Conservation (phyloP, 1,140 invertebrate species). For the Drosophila obscura region DNA sequence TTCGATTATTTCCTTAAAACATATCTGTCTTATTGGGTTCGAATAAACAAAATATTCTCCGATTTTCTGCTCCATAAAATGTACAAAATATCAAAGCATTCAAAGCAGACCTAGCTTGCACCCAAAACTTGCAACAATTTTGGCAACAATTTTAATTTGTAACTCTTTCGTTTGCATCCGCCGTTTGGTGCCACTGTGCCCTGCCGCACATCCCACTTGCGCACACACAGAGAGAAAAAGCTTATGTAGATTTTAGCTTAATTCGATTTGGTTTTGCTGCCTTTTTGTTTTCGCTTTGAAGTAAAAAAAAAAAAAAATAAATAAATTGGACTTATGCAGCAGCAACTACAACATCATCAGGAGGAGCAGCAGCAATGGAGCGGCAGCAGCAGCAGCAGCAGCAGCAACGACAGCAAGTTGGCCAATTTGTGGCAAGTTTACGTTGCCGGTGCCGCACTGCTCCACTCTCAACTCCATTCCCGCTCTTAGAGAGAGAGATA, state of each 20-base stretch:
- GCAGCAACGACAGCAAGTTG: constrained; percentile 38
- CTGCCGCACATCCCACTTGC: constrained; percentile 37
- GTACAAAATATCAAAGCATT: too few relatives aligned
- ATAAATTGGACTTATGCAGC: constrained; percentile 80
- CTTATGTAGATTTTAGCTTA: constrained; percentile 80
- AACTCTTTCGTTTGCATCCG: too few relatives aligned
- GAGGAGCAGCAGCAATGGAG: constrained; percentile 1
- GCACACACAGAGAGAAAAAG: constrained; percentile 66
- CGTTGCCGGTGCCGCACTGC: constrained; percentile 57
- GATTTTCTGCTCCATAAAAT: too few relatives aligned
- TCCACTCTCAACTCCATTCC: constrained; percentile 29
- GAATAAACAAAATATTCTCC: too few relatives aligned
- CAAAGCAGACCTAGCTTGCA: too few relatives aligned
- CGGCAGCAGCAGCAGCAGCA: constrained; percentile 1
- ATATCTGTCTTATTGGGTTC: too few relatives aligned
- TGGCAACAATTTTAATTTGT: too few relatives aligned
- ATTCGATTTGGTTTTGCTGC: constrained; percentile 77
- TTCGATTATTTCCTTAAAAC: too few relatives aligned
- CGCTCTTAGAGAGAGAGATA: constrained; percentile 59
- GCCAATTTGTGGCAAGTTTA: constrained; percentile 81
- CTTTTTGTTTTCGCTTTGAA: constrained; percentile 58
- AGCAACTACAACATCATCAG: constrained; percentile 14
- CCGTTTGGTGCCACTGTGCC: constrained; percentile 1
- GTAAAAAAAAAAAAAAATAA: constrained; percentile 61
- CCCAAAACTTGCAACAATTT: too few relatives aligned